Conservation (phyloP, 1,140 invertebrate genomes). For the Sycophaga agraensis region DNA sequence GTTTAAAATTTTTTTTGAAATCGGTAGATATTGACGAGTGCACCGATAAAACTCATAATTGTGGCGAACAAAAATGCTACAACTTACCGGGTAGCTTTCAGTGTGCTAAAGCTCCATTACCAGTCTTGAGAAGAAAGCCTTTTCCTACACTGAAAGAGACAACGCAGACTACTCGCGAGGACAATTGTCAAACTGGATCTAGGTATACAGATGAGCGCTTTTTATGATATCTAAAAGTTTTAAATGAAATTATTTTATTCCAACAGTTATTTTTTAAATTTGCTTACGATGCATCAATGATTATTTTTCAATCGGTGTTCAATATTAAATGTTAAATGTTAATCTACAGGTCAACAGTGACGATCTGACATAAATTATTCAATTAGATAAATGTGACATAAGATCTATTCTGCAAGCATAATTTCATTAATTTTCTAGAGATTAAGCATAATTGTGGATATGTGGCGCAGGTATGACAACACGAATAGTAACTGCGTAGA, state of each 20-base stretch:
- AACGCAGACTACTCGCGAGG: neutral
- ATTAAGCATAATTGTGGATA: too few relatives aligned
- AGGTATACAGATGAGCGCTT: neutral
- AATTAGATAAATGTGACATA: too few relatives aligned
- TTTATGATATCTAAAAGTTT: too few relatives aligned
- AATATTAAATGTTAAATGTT: too few relatives aligned
- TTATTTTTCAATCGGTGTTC: too few relatives aligned
- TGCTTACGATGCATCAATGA: too few relatives aligned
- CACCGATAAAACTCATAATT: conserved; percentile 37
- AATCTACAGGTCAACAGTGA: too few relatives aligned
- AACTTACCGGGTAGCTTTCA: conserved; percentile 63
- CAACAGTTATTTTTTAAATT: too few relatives aligned
- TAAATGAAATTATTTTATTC: too few relatives aligned
- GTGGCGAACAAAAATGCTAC: conserved; percentile 56
- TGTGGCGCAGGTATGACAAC: conserved; percentile 8
- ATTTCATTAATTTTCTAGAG: too few relatives aligned
- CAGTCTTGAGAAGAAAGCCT: conserved; percentile 38
- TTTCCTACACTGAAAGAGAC: neutral
- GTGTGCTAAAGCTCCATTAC: conserved; percentile 54
- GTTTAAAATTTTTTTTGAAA: neutral
- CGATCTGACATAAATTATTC: too few relatives aligned
- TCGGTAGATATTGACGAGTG: conserved; percentile 67
- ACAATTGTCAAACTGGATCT: conserved; percentile 1
- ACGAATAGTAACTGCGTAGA: conserved; percentile 59
- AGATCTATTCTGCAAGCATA: too few relatives aligned